Base-by-base conservation (phyloP, 2,797 vertebrate species). In the Geotria australis region DNA sequence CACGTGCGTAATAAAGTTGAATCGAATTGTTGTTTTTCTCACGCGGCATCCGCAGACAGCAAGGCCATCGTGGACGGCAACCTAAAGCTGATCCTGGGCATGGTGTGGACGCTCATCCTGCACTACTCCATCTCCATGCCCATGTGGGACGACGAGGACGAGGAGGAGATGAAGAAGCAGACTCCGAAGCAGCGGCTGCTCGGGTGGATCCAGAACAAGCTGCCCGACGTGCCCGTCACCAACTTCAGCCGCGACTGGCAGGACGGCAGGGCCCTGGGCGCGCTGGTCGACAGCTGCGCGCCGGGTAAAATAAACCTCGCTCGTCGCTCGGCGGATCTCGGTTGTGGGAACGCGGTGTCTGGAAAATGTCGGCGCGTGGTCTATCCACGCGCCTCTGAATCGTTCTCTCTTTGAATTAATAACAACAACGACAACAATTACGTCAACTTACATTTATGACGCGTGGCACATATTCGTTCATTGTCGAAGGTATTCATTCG, bases 51-150 rank as follows among this genome's bases (percentile, higher is more conserved):
- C 57, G 10, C 69, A 96, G 86, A 95, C 65, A 88, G 84, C 58
- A 94, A 93, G 76, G 86, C 86, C 56, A 94, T 95, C 1, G 83
- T 96, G 61, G 89, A 95, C 58, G 88, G 89, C 48, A 98, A 98
- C 68, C 72, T 95, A 74, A 98, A 96, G 68, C 72, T 98, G 69
- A 98, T 98, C 68, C 74, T 98, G 63, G 89, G 89, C 62, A 64
- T 98, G 67, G 73, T 98, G 58, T 96, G 89, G 89, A 98, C 89
- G 2, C 77, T 98, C 63, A 96, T 98, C 62, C 79, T 98, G 56
- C 89, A 98, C 68, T 98, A 98, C 65, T 98, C 89, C 60, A 98
- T 98, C 73, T 98, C 89, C 47, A 95, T 95, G 88, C 89, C 89
- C 0, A 71, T 84, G 46, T 95, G 84, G 86, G 89, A 94, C 67